Evolutionary conservation across 1,140 invertebrate species (phyloP).

Genomic region (Formica exsecta): DNA sequence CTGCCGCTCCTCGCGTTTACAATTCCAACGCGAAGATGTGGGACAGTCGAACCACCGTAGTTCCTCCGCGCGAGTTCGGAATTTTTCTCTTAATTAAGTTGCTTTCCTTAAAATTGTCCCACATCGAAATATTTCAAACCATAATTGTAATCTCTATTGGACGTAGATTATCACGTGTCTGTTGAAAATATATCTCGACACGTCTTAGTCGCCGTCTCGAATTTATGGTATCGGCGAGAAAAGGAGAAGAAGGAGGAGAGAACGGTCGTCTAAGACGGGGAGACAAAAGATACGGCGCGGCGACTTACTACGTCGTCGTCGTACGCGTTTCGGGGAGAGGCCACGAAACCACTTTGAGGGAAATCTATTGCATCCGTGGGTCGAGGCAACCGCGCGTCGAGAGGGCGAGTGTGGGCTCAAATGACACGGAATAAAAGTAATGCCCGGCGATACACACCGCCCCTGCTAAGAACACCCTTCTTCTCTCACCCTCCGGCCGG

Average conservation of each 20-base stretch:
- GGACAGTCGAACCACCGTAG: slow-evolving; percentile 5
- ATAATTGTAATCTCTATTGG: neutral
- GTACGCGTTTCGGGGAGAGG: slow-evolving; percentile 42
- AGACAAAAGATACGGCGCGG: slow-evolving; percentile 63
- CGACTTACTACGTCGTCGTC: slow-evolving; percentile 51
- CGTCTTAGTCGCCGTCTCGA: slow-evolving; percentile 28
- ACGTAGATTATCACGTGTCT: neutral
- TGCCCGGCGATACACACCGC: slow-evolving; percentile 80
- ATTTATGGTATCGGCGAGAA: slow-evolving; percentile 61
- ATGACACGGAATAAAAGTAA: slow-evolving; percentile 87
- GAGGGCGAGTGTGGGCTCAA: slow-evolving; percentile 84
- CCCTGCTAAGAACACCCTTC: slow-evolving; percentile 75
- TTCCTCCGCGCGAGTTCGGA: neutral
- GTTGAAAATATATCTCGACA: slow-evolving; percentile 9
- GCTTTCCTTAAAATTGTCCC: neutral
- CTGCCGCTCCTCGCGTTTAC: slow-evolving; percentile 19
- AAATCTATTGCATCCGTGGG: slow-evolving; percentile 83
- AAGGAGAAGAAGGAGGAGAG: slow-evolving; percentile 19
- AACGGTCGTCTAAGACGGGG: slow-evolving; percentile 45
- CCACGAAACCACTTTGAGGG: slow-evolving; percentile 80
- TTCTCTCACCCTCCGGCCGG: slow-evolving; percentile 68
- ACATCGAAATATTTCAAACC: neutral
- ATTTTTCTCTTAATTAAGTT: neutral
- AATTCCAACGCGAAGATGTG: slow-evolving; percentile 24
- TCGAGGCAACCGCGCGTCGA: slow-evolving; percentile 56